Evolutionary conservation across 2,113 vertebrate genomes (phyloP), one percentile per base, ranked within the genome.

Genomic region (Echinops telfairi): DNA sequence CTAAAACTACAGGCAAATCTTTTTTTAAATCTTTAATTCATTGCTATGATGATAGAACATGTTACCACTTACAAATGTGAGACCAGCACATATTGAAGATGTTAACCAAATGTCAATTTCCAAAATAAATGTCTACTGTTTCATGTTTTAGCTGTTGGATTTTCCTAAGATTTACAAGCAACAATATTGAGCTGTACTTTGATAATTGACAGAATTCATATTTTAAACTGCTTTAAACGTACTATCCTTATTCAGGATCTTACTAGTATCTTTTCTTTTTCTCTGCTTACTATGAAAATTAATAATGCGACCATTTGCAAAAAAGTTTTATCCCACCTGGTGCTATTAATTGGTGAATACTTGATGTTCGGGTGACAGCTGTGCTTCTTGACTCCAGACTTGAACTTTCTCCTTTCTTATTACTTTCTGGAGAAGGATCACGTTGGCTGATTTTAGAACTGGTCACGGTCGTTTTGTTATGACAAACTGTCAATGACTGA

Each of bases 281-380:
- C 76, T 82, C 68, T 94, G 29, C 73, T 60, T 91, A 17, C 1
- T 70, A 94, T 92, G 36, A 90, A 96, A 92, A 94, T 86, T 27
- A 93, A 94, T 58, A 89, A 84, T 58, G 31, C 68, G 93, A 77
- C 75, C 89, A 83, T 60, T 36, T 89, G 60, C 16, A 1, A 90
- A 36, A 40, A 93, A 33, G 23, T 33, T 20, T 82, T 64, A 38
- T 66, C 98, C 96, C 95, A 99, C 99, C 98, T 98, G 99, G 99
- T 89, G 98, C 96, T 92, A 99, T 98, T 68, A 99, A 94, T 86
- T 99, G 98, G 80, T 99, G 98, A 85, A 98, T 98, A 94, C 98
- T 98, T 71, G 98, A 97, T 40, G 98, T 97, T 90, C 98, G 97
- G 22, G 98, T 98, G 93, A 97, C 98, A 9, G 98, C 98, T 15